Evolutionary conservation across 2,888 invertebrate genomes (phyloP).

Genomic region (Rotaria socialis): DNA sequence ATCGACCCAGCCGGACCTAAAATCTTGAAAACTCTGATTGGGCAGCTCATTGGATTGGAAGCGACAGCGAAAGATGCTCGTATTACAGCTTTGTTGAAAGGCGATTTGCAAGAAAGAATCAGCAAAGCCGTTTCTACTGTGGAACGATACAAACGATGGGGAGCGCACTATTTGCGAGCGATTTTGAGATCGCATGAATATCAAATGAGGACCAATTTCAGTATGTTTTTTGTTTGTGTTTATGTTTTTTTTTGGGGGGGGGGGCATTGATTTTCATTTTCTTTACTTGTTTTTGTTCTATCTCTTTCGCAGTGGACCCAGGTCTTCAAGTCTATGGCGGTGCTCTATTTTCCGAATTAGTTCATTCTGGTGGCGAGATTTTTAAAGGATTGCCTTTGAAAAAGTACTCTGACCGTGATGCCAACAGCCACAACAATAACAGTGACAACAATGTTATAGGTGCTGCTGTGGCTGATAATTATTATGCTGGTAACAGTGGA

Average conservation of each 20-base stretch:
- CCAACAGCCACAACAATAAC: conserved; percentile 10
- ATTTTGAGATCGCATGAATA: conserved; percentile 21
- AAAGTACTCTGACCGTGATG: background rate
- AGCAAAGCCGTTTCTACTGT: conserved; percentile 21
- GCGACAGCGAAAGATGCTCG: conserved; percentile 21
- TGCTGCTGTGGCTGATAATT: background rate
- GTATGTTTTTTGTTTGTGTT: background rate
- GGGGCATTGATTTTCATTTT: conserved; percentile 14
- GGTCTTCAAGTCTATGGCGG: conserved; percentile 14
- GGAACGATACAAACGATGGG: conserved; percentile 21
- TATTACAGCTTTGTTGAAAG: conserved; percentile 16
- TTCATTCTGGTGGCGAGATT: conserved; percentile 8
- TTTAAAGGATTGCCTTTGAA: conserved; percentile 17
- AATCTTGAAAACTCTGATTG: conserved; percentile 3
- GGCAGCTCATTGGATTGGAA: conserved; percentile 6
- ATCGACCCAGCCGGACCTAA: conserved; percentile 11
- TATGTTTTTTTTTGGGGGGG: background rate
- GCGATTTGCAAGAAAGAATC: conserved; percentile 21
- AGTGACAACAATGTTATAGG: background rate
- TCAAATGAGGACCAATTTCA: conserved; percentile 17
- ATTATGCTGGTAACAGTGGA: background rate
- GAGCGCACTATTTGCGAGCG: conserved; percentile 25
- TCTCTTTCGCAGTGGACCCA: conserved; percentile 1
- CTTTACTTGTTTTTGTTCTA: conserved; percentile 14
- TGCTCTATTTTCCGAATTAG: conserved; percentile 14